phyloP scores from a whole-genome alignment of 2,797 vertebrate species.

The Jordanella pulchra region DNA sequence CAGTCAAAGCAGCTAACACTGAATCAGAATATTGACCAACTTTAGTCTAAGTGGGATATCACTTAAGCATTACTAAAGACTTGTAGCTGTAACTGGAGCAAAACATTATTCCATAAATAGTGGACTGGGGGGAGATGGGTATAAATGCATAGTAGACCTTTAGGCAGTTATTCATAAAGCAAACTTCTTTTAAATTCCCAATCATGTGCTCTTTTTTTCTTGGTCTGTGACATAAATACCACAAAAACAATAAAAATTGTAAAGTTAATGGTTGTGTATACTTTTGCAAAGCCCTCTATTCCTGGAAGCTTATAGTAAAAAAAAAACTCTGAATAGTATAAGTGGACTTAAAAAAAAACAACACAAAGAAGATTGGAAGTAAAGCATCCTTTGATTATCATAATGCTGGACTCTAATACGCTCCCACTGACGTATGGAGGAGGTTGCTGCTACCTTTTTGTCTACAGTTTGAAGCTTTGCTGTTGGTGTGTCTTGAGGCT shows the following conservation, averaged over 20 bases:
- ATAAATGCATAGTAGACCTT: neutral
- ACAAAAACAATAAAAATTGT: neutral
- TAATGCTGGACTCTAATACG: constrained; percentile 1
- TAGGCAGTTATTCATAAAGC: neutral
- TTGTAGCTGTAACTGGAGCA: neutral
- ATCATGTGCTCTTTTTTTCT: neutral
- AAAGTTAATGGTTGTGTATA: neutral
- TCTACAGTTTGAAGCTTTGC: constrained; percentile 38
- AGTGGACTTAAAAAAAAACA: neutral
- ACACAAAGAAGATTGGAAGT: neutral
- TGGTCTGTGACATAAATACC: neutral
- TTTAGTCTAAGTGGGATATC: too few relatives aligned
- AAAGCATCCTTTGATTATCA: neutral
- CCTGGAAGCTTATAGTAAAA: neutral
- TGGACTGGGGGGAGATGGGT: neutral
- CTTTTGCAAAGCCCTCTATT: too few relatives aligned
- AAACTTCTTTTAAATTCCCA: neutral
- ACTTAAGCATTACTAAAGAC: neutral
- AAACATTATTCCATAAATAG: neutral
- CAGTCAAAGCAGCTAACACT: neutral
- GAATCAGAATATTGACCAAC: neutral
- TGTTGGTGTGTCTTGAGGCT: constrained; percentile 37
- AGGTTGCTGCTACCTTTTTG: constrained; percentile 58
- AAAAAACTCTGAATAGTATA: neutral
- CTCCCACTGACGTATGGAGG: constrained; percentile 1